Conservation (phyloP, 2,797 vertebrate species). For the Lutjanus campechanus region DNA sequence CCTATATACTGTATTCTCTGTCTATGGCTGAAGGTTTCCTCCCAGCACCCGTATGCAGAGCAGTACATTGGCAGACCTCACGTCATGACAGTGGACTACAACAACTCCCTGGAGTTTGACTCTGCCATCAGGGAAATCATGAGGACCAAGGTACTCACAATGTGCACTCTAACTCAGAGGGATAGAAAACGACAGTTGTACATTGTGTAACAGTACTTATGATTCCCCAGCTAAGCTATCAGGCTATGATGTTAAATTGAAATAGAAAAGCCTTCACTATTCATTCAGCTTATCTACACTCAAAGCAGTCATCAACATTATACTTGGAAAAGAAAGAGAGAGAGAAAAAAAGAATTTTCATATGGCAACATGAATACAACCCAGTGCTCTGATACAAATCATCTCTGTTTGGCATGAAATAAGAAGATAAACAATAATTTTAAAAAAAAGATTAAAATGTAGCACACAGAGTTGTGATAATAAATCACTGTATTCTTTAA, state of each 20-base stretch:
- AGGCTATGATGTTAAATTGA: neutral
- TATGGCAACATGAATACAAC: neutral
- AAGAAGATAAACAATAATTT: neutral
- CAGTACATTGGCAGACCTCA: slow-evolving; percentile 95
- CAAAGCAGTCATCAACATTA: neutral
- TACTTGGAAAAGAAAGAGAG: neutral
- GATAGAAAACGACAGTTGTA: neutral
- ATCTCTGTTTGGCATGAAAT: neutral
- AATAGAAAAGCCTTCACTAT: neutral
- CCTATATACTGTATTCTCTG: no score
- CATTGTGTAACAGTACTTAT: neutral
- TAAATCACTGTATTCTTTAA: neutral
- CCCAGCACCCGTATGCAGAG: slow-evolving; percentile 96
- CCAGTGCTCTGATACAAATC: neutral
- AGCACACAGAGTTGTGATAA: neutral
- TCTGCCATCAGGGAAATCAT: slow-evolving; percentile 93
- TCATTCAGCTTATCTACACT: slow-evolving; percentile 13
- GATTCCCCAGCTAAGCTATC: neutral
- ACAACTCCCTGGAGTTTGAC: slow-evolving; percentile 95
- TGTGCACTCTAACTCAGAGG: neutral
- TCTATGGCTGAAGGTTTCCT: slow-evolving; percentile 88
- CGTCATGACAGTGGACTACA: slow-evolving; percentile 96
- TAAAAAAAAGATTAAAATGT: neutral
- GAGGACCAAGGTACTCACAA: slow-evolving; percentile 88
- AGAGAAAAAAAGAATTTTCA: neutral